A percentile compares a stretch with the other conserved stretches of the same genome.
Evolutionary conservation across 2,888 invertebrate genomes (phyloP).

Genomic region (Hecatera dysodea): DNA sequence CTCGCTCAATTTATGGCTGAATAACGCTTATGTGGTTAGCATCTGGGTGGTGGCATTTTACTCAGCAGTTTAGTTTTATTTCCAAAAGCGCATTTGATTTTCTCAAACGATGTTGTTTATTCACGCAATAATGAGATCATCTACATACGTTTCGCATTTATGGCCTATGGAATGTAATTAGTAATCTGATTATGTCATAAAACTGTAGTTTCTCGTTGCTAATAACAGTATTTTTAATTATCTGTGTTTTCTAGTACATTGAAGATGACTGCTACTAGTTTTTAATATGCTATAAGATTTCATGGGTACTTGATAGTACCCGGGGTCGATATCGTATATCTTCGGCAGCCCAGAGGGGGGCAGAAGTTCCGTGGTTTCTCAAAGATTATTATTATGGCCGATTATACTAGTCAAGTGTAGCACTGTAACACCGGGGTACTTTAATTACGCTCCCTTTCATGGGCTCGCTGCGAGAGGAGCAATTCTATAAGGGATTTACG

Average conservation of each 20-base stretch:
- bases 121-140: constrained; percentile 54
- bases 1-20: constrained; percentile 59
- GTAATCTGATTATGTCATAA: constrained; percentile 40
- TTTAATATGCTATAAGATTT: constrained; percentile 45
- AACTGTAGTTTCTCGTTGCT: constrained; percentile 33
- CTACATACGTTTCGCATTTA: constrained; percentile 32
- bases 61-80: constrained; percentile 52
- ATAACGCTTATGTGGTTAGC: constrained; percentile 55
- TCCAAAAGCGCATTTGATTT: constrained; percentile 44
- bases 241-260: constrained; percentile 23
- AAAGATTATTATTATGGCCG: constrained; percentile 58
- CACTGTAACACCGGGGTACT: constrained; percentile 57
- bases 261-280: constrained; percentile 26
- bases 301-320: constrained; percentile 49
- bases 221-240: constrained; percentile 53
- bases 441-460: constrained; percentile 65
- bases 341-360: constrained; percentile 50
- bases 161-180: constrained; percentile 52
- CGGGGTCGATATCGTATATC: constrained; percentile 40
- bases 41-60: constrained; percentile 62
- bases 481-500: constrained; percentile 69
- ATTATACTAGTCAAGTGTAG: constrained; percentile 57
- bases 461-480: constrained; percentile 55
- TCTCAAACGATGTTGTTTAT: constrained; percentile 44
- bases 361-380: constrained; percentile 35